Base-by-base conservation (phyloP, 30 jellyfish, hydroid and myxozoan genomes). In the Aurelia aurita region DNA sequence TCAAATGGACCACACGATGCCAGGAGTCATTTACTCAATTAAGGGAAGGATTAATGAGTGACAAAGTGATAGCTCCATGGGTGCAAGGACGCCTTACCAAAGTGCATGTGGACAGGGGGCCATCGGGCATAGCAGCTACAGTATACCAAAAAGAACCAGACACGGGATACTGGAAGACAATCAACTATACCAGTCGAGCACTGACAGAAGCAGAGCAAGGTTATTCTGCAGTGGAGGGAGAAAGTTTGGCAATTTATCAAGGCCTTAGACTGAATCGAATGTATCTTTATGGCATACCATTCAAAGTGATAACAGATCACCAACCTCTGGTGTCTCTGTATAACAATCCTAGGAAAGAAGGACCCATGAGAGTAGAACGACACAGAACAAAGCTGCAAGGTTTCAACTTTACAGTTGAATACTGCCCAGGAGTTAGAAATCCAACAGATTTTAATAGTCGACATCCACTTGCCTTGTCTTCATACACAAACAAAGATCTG, bases 71-170 rank as follows among this genome's bases (percentile, higher is more conserved):
- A 28, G 79, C 87, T 14, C 87, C 77, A 34, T 75, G 87, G 87
- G 87, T 69, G 34, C 80, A 57, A 46, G 74, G 74, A 62, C n/a
- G 74, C 63, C 63, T 20, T 53, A 53, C 58, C 2, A 62, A 62
- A 62, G 43, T 62, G 43, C 43, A 23, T 23, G 74, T 62, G 1
- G 74, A 62, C 74, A 75, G 63, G 63, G 63, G 63, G 3, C 63
- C 63, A 53, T 53, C 63, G 63, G 87, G 87, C 20, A 75, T 75
- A 18, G 68, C 80, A 26, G 87, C 79, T n/a, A 75, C 87, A 55
- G 34, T 62, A 62, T 62, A 45, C 58, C 87, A 75, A 43, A 1
- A 75, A 55, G 87, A 75, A 53, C 79, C 77, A 18, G 80, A 75
- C 27, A 45, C 57, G 2, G 79, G 87, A 5, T 34, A 75, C 55